Evolutionary conservation across 2,113 vertebrate genomes (phyloP).

Genomic region (Corythornis cristatus): DNA sequence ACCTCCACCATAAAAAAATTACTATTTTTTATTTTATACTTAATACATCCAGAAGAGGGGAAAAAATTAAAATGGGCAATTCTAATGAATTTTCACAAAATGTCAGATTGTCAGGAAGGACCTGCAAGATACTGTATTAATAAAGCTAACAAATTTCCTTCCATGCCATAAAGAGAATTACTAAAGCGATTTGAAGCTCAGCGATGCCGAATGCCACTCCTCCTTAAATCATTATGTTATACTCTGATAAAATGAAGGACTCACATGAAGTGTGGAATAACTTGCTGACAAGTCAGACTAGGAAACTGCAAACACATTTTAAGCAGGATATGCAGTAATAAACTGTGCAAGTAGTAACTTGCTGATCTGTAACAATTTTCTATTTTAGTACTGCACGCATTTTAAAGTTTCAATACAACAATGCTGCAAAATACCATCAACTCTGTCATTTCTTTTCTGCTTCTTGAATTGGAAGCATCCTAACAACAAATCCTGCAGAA

Average conservation of each 20-base stretch:
- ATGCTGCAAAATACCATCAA: background rate
- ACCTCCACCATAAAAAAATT: background rate
- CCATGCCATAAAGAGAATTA: slow-evolving; percentile 24
- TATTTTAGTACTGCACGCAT: background rate
- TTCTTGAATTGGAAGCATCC: background rate
- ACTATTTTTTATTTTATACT: background rate
- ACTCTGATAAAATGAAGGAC: background rate
- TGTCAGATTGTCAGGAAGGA: background rate
- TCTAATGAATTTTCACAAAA: slow-evolving; percentile 21
- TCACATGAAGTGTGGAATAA: background rate
- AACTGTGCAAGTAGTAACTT: background rate
- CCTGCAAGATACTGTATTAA: slow-evolving; percentile 30
- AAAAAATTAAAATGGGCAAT: background rate
- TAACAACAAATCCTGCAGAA: background rate
- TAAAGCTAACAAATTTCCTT: slow-evolving; percentile 3
- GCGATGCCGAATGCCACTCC: background rate
- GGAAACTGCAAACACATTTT: background rate
- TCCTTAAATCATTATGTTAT: slow-evolving; percentile 11
- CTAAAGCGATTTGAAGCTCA: background rate
- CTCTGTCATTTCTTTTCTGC: background rate
- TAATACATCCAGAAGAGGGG: background rate
- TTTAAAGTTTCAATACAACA: background rate
- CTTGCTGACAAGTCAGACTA: background rate
- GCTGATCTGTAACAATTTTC: background rate
- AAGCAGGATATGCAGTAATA: background rate